Base-by-base conservation (phyloP, 1,140 invertebrate species). In the Potamilus streckersoni region DNA sequence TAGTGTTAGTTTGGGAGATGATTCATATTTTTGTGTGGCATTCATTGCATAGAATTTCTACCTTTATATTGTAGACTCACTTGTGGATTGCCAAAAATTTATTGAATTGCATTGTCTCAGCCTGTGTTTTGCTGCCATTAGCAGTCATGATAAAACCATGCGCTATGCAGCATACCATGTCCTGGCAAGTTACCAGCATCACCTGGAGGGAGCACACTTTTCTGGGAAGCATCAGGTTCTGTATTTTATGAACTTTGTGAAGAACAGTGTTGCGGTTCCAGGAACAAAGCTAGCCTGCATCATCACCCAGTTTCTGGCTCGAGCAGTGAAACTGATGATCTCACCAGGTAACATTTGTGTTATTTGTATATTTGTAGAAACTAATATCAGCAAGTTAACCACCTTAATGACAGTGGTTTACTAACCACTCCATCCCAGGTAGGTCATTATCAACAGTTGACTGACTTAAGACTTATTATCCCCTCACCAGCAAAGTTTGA, bases 281-380 rank as follows among this genome's bases (percentile, higher is more conserved):
- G 73, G 86, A 92, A n/a, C 85, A 90, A 74, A 91, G 90, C 79
- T 95, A 38, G 92, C 93, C 58, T 92, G 92, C 74, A 92, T 95
- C 57, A 91, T 93, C 16, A 92, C 93, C 1, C 89, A 93, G n/a
- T 95, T 95, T 81, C 88, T 95, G 31, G 93, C 93, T 2, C 92
- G 92, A 83, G 91, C 93, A 27, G 91, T 93, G 2, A 87, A 93
- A 67, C 90, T 94, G 11, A 91, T 94, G 27, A 92, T 93, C 0
- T 91, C 93, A 74, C 93, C 94, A 75, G 85, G 86, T 84, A 71
- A 31, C 27, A 31, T 31, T 31, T 31, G 27, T 31, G 27, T 78
- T 23, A 58, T 57, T 20, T 56, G 59, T 17, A 58, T 63, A 14
- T 49, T 2, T 56, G 20, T 69, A 56, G 38, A 31, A 27, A 31